A percentile compares a stretch with the other conserved stretches of the same genome.
phyloP scores from a whole-genome alignment of 2,797 vertebrate species.

The Galagoides demidoff region DNA sequence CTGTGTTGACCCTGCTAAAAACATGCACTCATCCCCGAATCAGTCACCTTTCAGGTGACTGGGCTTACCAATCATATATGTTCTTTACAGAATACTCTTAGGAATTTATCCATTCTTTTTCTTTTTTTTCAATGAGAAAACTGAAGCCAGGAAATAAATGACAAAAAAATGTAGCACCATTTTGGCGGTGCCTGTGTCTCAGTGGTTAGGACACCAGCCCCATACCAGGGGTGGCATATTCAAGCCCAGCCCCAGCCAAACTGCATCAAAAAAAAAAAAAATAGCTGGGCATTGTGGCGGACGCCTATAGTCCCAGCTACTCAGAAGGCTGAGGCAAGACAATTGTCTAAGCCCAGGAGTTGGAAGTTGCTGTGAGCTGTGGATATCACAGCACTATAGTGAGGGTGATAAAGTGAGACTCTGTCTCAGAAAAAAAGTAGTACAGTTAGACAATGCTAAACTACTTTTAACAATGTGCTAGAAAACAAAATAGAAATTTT shows the following conservation, averaged over 20 bases:
- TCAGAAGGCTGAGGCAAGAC: too few relatives aligned
- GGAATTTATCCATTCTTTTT: neutral
- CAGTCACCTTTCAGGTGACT: neutral
- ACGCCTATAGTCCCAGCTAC: too few relatives aligned
- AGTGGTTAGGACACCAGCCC: too few relatives aligned
- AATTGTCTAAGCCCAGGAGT: too few relatives aligned
- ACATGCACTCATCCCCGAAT: neutral
- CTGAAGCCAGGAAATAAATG: neutral
- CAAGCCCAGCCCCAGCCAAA: too few relatives aligned
- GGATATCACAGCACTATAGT: too few relatives aligned
- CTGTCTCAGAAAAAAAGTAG: neutral
- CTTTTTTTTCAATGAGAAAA: neutral
- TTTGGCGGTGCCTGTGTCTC: too few relatives aligned
- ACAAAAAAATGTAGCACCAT: neutral
- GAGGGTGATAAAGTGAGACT: too few relatives aligned
- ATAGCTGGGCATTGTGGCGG: too few relatives aligned
- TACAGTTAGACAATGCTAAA: constrained; percentile 8
- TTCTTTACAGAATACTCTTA: neutral
- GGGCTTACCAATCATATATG: neutral
- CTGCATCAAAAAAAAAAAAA: too few relatives aligned
- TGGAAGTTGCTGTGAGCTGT: too few relatives aligned
- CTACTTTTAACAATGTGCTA: neutral
- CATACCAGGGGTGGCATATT: too few relatives aligned
- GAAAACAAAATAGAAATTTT: neutral
- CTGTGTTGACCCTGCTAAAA: neutral